Evolutionary conservation across 1,140 invertebrate species (phyloP).

Genomic region (Olivierus martensii): DNA sequence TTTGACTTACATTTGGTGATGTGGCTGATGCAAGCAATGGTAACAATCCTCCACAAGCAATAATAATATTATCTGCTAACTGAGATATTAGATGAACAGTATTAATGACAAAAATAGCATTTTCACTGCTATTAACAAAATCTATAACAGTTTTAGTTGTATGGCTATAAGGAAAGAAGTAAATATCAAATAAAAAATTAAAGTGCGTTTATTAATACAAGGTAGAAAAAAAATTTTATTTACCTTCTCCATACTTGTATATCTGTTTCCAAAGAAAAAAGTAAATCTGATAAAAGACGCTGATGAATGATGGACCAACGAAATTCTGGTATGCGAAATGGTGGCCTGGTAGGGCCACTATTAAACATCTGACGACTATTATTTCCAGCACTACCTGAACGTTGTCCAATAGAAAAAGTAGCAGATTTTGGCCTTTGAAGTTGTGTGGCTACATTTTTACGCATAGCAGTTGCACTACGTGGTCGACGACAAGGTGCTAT

Average conservation of each 20-base stretch:
- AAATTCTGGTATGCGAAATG: conserved; percentile 98
- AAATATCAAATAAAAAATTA: conserved; percentile 7
- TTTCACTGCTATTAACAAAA: conserved; percentile 95
- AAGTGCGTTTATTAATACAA: neutral
- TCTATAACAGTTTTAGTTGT: conserved; percentile 93
- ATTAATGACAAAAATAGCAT: conserved; percentile 98
- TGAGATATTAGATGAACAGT: conserved; percentile 98
- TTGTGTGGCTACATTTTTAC: neutral
- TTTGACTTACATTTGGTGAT: conserved; percentile 79
- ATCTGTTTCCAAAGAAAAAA: conserved; percentile 94
- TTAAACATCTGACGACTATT: conserved; percentile 14
- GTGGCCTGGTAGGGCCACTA: conserved; percentile 40
- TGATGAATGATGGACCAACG: conserved; percentile 99
- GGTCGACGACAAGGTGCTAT: conserved; percentile 6
- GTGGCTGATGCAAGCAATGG: conserved; percentile 94
- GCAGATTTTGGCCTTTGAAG: conserved; percentile 10
- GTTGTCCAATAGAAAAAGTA: conserved; percentile 9
- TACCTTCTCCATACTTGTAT: conserved; percentile 82
- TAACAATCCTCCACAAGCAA: conserved; percentile 92
- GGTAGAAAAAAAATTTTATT: neutral
- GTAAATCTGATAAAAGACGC: conserved; percentile 83
- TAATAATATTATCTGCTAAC: conserved; percentile 95
- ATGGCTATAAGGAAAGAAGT: conserved; percentile 46
- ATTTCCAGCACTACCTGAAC: neutral
- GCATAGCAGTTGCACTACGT: conserved; percentile 12